A percentile compares a stretch with the other conserved stretches of the same genome.
These are phyloP conservation scores for Plecturocebus donacophilus DNA, from an alignment of 2,113 vertebrate genomes.

Conservation along the genomic window DNA sequence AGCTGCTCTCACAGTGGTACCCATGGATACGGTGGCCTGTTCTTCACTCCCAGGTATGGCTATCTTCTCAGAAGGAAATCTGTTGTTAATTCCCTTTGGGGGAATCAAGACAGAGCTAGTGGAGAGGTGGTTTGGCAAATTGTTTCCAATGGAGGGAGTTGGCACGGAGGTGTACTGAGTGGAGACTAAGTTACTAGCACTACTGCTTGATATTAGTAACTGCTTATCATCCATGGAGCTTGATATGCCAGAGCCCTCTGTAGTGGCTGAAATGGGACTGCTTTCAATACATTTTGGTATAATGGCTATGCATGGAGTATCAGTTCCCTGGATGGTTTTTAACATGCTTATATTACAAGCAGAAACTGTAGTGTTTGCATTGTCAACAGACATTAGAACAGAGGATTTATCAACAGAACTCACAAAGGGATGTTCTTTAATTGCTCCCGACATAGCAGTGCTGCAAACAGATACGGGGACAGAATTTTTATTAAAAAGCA, in stretches of 20 bases:
- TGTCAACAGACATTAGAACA: constrained; percentile 89
- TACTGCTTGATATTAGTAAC: constrained; percentile 80
- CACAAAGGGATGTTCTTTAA: constrained; percentile 87
- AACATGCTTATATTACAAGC: constrained; percentile 86
- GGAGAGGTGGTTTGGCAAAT: constrained; percentile 87
- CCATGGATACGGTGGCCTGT: constrained; percentile 76
- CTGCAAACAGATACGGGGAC: constrained; percentile 85
- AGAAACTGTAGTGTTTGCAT: constrained; percentile 83
- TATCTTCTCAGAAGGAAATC: constrained; percentile 87
- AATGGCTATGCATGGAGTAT: constrained; percentile 84
- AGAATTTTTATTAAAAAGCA: constrained; percentile 87
- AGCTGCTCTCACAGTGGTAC: constrained; percentile 79
- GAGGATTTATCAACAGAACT: constrained; percentile 88
- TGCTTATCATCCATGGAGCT: constrained; percentile 82
- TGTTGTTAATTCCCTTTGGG: constrained; percentile 78
- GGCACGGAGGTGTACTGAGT: constrained; percentile 85
- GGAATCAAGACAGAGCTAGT: constrained; percentile 86
- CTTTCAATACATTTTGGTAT: constrained; percentile 88
- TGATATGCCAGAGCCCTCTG: constrained; percentile 73
- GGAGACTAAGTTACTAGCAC: constrained; percentile 72
- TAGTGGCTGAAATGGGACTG: constrained; percentile 72
- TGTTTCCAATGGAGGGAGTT: constrained; percentile 84
- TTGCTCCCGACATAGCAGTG: constrained; percentile 86
- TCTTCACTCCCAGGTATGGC: constrained; percentile 83
- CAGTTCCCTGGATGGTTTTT: constrained; percentile 86